Percentiles rank a stretch among this genome's conserved stretches.
These are phyloP conservation scores for Tridacna gigas DNA, from an alignment of 2,888 invertebrate species.

Conservation along the genomic window DNA sequence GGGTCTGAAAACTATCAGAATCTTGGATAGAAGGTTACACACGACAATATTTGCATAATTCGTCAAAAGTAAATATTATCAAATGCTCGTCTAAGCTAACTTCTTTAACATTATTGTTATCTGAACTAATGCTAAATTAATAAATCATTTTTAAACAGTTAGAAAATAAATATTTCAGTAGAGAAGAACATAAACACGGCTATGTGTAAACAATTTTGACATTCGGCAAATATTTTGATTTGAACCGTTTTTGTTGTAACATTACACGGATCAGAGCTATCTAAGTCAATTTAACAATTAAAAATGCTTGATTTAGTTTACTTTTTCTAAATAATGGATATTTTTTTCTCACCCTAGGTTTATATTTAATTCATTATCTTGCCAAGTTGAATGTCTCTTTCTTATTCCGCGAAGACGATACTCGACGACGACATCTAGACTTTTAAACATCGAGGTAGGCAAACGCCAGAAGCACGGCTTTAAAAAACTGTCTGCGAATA, in stretches of 20 bases:
- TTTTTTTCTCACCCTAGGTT: too few relatives aligned
- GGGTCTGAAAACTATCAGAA: constrained; percentile 13
- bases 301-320: not conserved
- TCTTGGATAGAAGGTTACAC: constrained; percentile 37
- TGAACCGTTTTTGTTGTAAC: constrained; percentile 9
- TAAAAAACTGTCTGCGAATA: too few relatives aligned
- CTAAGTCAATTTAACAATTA: constrained; percentile 14
- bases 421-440: too few relatives aligned
- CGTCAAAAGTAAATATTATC: constrained; percentile 55
- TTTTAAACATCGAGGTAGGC: too few relatives aligned
- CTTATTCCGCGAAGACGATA: too few relatives aligned
- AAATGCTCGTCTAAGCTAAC: constrained; percentile 54
- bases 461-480: too few relatives aligned
- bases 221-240: constrained; percentile 54
- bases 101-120: constrained; percentile 56
- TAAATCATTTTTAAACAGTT: constrained; percentile 60
- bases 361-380: too few relatives aligned
- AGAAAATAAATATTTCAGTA: constrained; percentile 59
- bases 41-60: constrained; percentile 62
- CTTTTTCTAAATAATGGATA: not conserved
- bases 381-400: too few relatives aligned
- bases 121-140: constrained; percentile 60
- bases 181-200: constrained; percentile 50
- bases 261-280: constrained; percentile 20
- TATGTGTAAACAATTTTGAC: constrained; percentile 57